Evolutionary conservation across 2,888 invertebrate species (phyloP).

Genomic region (Microplitis deprimator): DNA sequence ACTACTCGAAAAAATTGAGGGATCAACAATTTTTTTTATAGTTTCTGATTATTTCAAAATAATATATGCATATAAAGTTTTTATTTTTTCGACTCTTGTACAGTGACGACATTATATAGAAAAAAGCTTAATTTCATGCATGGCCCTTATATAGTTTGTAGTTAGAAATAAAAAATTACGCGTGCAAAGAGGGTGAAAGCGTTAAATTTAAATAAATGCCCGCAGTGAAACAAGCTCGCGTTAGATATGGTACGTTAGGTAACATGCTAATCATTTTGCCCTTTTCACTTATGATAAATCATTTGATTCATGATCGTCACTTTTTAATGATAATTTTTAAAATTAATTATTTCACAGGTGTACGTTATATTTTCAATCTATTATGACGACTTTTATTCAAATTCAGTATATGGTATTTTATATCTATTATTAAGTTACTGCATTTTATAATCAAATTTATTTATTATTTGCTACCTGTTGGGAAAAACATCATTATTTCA

Average conservation of each 20-base stretch:
- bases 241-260: constrained; percentile 64
- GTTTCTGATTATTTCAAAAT: too few relatives aligned
- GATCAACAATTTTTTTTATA: too few relatives aligned
- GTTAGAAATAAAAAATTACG: constrained; percentile 14
- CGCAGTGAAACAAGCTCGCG: constrained; percentile 52
- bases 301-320: constrained; percentile 49
- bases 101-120: constrained; percentile 6
- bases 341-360: constrained; percentile 30
- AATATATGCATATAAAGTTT: too few relatives aligned
- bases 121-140: constrained; percentile 61
- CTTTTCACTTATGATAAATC: constrained; percentile 54
- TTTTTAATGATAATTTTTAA: constrained; percentile 38
- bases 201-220: constrained; percentile 70
- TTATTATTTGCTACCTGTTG: too few relatives aligned
- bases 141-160: constrained; percentile 43
- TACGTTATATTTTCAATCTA: background rate
- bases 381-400: background rate
- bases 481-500: too few relatives aligned
- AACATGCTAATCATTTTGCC: constrained; percentile 67
- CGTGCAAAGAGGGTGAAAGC: constrained; percentile 62
- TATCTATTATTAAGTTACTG: background rate
- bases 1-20: too few relatives aligned
- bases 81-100: background rate
- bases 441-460: too few relatives aligned
- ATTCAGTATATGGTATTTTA: background rate